Evolutionary conservation across 2,797 vertebrate species (phyloP), one percentile per base, ranked within the genome.

Genomic region (Argentina silus): DNA sequence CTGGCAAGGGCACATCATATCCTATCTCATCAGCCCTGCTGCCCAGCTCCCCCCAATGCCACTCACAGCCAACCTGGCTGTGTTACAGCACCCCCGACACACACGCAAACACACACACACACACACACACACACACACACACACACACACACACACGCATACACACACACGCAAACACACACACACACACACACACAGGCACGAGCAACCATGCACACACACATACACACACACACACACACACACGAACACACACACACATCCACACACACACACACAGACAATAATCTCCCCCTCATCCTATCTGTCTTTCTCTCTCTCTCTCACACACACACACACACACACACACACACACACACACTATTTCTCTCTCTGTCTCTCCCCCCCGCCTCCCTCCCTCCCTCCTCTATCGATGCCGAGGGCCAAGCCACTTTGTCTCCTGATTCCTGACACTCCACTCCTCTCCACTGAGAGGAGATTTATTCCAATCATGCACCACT

Each of bases 1-100:
- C 79, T 81, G 81, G 81, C 79, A 77, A 79, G 69, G 79, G 67
- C 77, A 82, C 70, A 81, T 86, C 80, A 76, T 73, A 69, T 78
- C 73, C 61, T 79, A 79, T 82, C 80, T 79, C 74, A 74, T 85
- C 79, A 84, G 47, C 67, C 66, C 62, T 70, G 44, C 62, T 51
- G 55, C 68, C 63, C 45, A 36, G 27, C 66, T 72, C 62, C 48
- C 66, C 17, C 12, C 27, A 56, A 10, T 44, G 48, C 56, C 51
- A 50, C 23, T 47, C 61, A 47, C 4, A 42, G 8, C 72, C 14
- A 5, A 56, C 53, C 72, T 17, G 55, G 21, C 51, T 73, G 51
- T 21, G 6, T 43, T 12, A 59, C 51, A 68, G 67, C 50, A 14
- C 50, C 14, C 51, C n/a, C 51, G n/a, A 36, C 27, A 36, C 27